These are phyloP conservation scores for Coregonus ussuriensis DNA, from an alignment of 2,797 vertebrate genomes.

Conservation along the genomic window DNA sequence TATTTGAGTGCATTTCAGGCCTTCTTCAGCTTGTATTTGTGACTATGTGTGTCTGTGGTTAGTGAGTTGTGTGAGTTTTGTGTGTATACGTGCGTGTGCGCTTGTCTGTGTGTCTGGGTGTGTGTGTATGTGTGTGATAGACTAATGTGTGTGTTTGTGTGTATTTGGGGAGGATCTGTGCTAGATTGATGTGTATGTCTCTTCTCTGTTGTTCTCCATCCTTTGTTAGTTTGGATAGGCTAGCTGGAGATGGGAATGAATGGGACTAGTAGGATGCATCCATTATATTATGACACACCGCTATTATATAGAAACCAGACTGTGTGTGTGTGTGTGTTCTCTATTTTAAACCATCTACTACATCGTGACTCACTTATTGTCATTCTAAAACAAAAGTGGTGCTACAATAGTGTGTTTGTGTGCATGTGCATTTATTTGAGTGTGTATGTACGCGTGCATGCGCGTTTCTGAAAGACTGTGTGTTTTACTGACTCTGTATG, in stretches of 20 bases:
- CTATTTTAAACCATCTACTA: not conserved
- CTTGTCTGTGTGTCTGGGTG: not conserved
- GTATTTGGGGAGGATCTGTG: slow-evolving; percentile 41
- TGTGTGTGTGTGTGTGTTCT: slow-evolving; percentile 27
- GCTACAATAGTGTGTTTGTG: not conserved
- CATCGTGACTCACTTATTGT: not conserved
- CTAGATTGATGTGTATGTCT: slow-evolving; percentile 76
- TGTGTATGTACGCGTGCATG: not conserved
- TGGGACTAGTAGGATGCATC: slow-evolving; percentile 70
- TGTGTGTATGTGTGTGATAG: too few relatives aligned
- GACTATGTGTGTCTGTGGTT: slow-evolving; percentile 1
- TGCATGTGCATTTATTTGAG: not conserved
- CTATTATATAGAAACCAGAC: slow-evolving; percentile 71
- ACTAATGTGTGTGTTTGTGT: not conserved
- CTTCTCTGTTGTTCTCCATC: slow-evolving; percentile 68
- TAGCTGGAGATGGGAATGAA: slow-evolving; percentile 77
- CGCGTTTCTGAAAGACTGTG: not conserved
- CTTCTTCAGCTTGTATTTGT: not conserved
- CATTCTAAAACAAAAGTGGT: not conserved
- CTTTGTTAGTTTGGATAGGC: slow-evolving; percentile 74
- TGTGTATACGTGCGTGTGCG: not conserved
- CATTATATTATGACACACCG: slow-evolving; percentile 71
- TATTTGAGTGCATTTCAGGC: not conserved
- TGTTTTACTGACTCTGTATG: not conserved
- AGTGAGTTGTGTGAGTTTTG: not conserved